phyloP scores from a whole-genome alignment of 2,888 invertebrate genomes.

The Bombylius discolor region DNA sequence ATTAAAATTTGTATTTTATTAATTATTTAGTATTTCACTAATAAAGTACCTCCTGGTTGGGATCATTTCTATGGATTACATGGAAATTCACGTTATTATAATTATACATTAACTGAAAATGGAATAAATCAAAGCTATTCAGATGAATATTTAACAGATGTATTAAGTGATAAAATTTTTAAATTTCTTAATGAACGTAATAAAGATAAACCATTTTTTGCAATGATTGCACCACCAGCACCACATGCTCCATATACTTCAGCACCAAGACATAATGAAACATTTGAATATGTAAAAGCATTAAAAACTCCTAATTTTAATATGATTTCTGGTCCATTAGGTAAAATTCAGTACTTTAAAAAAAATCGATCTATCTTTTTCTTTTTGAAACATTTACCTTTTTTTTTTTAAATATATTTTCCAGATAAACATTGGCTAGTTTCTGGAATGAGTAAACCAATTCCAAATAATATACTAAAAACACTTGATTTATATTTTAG shows the following conservation, averaged over 20 bases:
- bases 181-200: conserved; percentile 17
- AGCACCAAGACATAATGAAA: conserved; percentile 53
- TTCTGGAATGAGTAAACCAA: conserved; percentile 45
- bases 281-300: conserved; percentile 47
- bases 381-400: not conserved
- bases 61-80: conserved; percentile 74
- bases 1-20: not conserved
- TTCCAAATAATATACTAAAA: conserved; percentile 45
- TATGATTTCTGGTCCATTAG: conserved; percentile 29
- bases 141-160: conserved; percentile 70
- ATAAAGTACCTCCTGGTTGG: conserved; percentile 71
- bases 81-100: conserved; percentile 87
- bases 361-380: not conserved
- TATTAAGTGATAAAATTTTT: conserved; percentile 42
- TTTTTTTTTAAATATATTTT: conserved; percentile 14
- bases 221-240: conserved; percentile 77
- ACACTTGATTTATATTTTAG: conserved; percentile 58
- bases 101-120: conserved; percentile 74
- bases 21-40: conserved; percentile 24
- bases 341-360: conserved; percentile 9
- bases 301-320: conserved; percentile 58
- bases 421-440: conserved; percentile 81
- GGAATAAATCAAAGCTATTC: conserved; percentile 52
- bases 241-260: conserved; percentile 79
- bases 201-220: conserved; percentile 46